Conservation (phyloP, 2,888 invertebrate species). For the Meiosimyza decipiens region DNA sequence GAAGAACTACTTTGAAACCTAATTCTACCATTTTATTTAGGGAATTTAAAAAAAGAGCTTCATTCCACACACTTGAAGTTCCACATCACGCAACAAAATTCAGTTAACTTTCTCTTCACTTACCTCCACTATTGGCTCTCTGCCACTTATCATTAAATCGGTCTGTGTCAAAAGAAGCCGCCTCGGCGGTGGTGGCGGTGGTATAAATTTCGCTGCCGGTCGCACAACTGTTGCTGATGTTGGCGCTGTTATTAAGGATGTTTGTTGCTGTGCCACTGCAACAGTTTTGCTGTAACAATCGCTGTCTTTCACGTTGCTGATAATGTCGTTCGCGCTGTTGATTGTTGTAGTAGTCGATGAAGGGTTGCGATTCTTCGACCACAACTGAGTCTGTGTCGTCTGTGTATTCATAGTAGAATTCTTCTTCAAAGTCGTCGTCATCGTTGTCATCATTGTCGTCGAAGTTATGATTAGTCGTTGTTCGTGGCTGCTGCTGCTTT, state of each 20-base stretch:
- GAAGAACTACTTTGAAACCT: no score
- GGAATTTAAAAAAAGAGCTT: no score
- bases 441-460: conserved; percentile 63
- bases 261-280: conserved; percentile 39
- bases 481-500: conserved; percentile 40
- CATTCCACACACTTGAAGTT: not conserved
- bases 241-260: conserved; percentile 41
- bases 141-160: conserved; percentile 56
- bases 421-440: conserved; percentile 63
- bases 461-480: conserved; percentile 27
- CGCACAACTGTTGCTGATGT: conserved; percentile 43
- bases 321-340: conserved; percentile 71
- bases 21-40: no score
- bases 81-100: not conserved
- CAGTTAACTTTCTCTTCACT: conserved; percentile 32
- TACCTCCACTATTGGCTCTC: conserved; percentile 46
- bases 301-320: conserved; percentile 48
- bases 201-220: conserved; percentile 45
- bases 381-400: conserved; percentile 41
- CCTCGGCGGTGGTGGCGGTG: conserved; percentile 64
- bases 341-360: conserved; percentile 72
- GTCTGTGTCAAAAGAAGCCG: conserved; percentile 64
- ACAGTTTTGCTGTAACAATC: conserved; percentile 48
- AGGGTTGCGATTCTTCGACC: conserved; percentile 69
- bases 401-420: conserved; percentile 60